Conservation (phyloP, 2,888 invertebrate genomes). For the Cylloceria caligata region DNA sequence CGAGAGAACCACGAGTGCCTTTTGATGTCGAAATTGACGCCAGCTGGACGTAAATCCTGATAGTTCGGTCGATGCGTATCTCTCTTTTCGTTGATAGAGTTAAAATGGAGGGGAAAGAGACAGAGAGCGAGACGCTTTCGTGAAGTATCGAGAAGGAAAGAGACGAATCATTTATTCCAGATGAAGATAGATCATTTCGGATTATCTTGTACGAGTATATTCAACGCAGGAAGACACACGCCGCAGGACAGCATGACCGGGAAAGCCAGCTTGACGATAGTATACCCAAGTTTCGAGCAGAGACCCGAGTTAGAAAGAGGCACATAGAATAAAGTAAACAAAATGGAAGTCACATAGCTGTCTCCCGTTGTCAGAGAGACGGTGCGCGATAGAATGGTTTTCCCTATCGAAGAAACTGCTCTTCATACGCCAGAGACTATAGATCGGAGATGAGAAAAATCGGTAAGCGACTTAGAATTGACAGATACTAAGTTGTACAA, state of each 20-base stretch:
- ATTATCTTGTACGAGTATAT: conserved; percentile 22
- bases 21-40: conserved; percentile 46
- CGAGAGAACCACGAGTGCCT: conserved; percentile 44
- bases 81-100: conserved; percentile 25
- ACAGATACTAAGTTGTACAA: conserved; percentile 57
- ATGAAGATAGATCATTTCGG: conserved; percentile 62
- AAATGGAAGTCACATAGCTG: conserved; percentile 18
- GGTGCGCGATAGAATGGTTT: conserved; percentile 37
- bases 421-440: conserved; percentile 10
- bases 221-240: background rate
- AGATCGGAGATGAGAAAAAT: conserved; percentile 47
- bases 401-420: conserved; percentile 38
- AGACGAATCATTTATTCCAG: conserved; percentile 38
- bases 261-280: conserved; percentile 9
- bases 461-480: conserved; percentile 43
- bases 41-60: conserved; percentile 15
- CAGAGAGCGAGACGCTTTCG: background rate
- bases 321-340: conserved; percentile 19
- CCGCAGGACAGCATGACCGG: conserved; percentile 20
- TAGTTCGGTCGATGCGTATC: conserved; percentile 31
- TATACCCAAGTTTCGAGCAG: background rate
- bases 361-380: conserved; percentile 52
- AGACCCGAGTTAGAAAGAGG: conserved; percentile 14
- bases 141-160: conserved; percentile 10
- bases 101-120: background rate